phyloP scores from a whole-genome alignment of 2,888 invertebrate genomes.

The Malthinus flaveolus region DNA sequence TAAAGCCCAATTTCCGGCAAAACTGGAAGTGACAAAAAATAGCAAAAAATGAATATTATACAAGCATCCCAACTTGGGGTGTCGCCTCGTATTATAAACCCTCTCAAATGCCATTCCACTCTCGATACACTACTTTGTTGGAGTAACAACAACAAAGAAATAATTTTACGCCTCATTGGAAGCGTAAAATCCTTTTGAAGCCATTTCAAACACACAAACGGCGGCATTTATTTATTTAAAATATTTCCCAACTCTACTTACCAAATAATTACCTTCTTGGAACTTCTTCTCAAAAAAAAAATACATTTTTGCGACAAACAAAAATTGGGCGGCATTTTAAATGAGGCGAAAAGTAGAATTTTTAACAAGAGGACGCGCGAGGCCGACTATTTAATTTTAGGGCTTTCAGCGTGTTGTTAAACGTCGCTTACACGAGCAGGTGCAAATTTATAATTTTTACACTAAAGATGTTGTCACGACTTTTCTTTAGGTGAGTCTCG shows the following conservation, averaged over 20 bases:
- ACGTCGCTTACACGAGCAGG: constrained; percentile 8
- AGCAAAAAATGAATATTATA: too few species aligned
- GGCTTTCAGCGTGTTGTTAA: constrained; percentile 1
- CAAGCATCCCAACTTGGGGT: too few species aligned
- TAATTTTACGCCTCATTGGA: constrained; percentile 18
- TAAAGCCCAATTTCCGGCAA: too few species aligned
- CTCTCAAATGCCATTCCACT: not conserved
- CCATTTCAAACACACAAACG: not conserved
- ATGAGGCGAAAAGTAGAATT: not conserved
- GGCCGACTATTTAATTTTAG: constrained; percentile 7
- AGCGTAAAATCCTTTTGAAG: constrained; percentile 5
- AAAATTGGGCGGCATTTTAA: not conserved
- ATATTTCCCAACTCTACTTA: constrained; percentile 14
- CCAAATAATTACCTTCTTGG: constrained; percentile 12
- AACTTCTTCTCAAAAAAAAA: not conserved
- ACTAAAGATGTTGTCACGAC: too few species aligned
- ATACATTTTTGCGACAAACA: not conserved
- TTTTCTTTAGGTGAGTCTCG: too few species aligned
- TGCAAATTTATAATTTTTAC: constrained; percentile 15
- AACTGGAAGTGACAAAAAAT: too few species aligned
- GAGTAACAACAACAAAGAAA: not conserved
- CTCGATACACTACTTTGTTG: not conserved
- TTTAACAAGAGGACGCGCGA: constrained; percentile 11
- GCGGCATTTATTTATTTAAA: constrained; percentile 1
- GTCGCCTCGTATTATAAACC: too few species aligned